These are phyloP conservation scores for Archips xylosteana DNA, from an alignment of 2,888 invertebrate genomes.

Conservation along the genomic window DNA sequence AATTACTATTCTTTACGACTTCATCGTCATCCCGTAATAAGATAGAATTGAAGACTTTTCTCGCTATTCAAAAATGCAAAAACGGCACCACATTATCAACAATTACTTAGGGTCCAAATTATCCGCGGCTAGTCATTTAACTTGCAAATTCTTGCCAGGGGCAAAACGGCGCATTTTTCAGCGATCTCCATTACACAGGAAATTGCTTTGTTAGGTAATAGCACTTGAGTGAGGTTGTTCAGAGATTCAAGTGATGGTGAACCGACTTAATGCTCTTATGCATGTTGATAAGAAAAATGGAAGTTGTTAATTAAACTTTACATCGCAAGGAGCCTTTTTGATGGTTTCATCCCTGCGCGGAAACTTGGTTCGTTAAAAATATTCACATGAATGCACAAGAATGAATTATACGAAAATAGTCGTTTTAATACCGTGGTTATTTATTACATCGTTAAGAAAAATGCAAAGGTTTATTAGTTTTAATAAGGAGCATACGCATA, in stretches of 20 bases:
- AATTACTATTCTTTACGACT: too few species aligned
- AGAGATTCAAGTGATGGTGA: constrained; percentile 21
- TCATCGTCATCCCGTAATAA: too few species aligned
- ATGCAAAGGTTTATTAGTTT: background rate
- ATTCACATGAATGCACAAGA: constrained; percentile 1
- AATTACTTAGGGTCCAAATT: constrained; percentile 31
- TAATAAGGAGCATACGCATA: background rate
- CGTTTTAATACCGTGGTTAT: background rate
- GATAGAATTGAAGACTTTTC: too few species aligned
- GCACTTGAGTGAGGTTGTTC: constrained; percentile 21
- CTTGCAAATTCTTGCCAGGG: constrained; percentile 32
- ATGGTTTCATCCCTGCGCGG: background rate
- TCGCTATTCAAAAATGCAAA: background rate
- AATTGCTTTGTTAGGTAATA: constrained; percentile 33
- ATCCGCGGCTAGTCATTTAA: constrained; percentile 23
- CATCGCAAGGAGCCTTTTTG: background rate
- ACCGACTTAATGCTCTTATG: constrained; percentile 29
- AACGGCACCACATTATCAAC: constrained; percentile 20
- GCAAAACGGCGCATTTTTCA: constrained; percentile 23
- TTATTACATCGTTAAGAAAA: background rate
- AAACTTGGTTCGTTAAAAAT: constrained; percentile 4
- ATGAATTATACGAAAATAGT: background rate
- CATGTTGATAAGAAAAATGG: constrained; percentile 21
- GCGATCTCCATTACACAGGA: constrained; percentile 31
- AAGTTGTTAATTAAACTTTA: background rate